Evolutionary conservation across 2,888 invertebrate genomes (phyloP), one percentile per base, ranked within the genome.

Genomic region (Spodoptera exigua): DNA sequence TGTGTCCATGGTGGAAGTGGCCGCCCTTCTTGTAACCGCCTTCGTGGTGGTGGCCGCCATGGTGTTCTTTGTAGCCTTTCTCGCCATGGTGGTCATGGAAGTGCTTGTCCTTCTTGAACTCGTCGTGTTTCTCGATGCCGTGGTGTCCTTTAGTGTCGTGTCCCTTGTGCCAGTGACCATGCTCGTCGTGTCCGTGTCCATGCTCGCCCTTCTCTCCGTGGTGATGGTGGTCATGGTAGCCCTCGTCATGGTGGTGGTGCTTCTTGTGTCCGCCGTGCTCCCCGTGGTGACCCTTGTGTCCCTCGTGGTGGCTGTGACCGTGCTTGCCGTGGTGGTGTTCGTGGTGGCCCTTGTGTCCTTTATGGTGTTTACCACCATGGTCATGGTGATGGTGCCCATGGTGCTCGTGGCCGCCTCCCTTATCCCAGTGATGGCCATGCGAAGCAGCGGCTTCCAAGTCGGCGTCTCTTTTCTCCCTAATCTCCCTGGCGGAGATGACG

Each of bases 121-220:
- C 97, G 88, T 97, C 97, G 70, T 96, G 90, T 83, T 97, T 97
- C 88, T 97, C 97, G 1, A 97, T 94, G 75, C 97, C 96, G 83
- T 97, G 97, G 76, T 97, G 97, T 68, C 97, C 97, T 83, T 97
- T 96, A 67, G 97, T 97, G 86, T 96, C 96, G 89, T 97, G 97
- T 0, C 97, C 97, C 83, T 97, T 97, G 78, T 96, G 96, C 89
- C 95, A 97, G 78, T 95, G 95, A 10, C 97, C 97, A 70, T 90
- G 90, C 65, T 90, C 92, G 35, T 94, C 91, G 59, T 89, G 88
- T 0, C 89, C 88, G 61, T 88, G 88, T 0, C 95, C 95, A 67
- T 95, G 95, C 58, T 95, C 95, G 13, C 95, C 95, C 75, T 96
- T 95, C 59, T 95, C 95, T 0, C 95, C 95, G 70, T 95, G 95